Evolutionary conservation across 1,140 invertebrate genomes (phyloP).

Genomic region (Neodiprion virginianus): DNA sequence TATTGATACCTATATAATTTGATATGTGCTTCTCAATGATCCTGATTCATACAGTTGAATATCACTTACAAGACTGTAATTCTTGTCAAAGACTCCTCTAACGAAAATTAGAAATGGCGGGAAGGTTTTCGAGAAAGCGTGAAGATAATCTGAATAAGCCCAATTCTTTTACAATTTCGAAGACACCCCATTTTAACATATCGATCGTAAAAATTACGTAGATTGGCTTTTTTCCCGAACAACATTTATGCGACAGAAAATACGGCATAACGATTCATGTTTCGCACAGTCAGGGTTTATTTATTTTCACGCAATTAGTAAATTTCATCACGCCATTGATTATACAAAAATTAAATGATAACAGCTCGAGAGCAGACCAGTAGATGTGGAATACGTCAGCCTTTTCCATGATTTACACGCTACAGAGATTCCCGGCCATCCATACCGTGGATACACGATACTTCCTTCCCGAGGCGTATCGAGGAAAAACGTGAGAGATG

Average conservation of each 20-base stretch:
- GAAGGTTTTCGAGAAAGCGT: no score
- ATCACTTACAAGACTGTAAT: no score
- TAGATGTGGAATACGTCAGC: slow-evolving; percentile 61
- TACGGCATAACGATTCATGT: neutral
- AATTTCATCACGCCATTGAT: neutral
- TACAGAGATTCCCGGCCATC: slow-evolving; percentile 60
- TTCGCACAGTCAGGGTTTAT: neutral
- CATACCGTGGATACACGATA: slow-evolving; percentile 60
- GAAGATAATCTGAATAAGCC: no score
- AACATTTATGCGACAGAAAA: slow-evolving; percentile 36
- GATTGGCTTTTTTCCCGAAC: neutral
- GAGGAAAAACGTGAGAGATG: slow-evolving; percentile 39
- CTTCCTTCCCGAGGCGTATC: slow-evolving; percentile 33
- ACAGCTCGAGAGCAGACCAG: slow-evolving; percentile 38
- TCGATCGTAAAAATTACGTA: no score
- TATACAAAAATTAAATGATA: neutral
- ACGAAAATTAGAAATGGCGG: no score
- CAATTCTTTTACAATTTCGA: no score
- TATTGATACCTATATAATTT: no score
- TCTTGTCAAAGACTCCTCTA: no score
- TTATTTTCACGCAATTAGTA: no score
- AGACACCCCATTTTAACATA: no score
- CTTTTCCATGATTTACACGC: slow-evolving; percentile 49
- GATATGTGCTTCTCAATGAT: no score
- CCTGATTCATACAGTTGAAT: no score